Evolutionary conservation across 1,140 invertebrate species (phyloP).

Genomic region (Scaptomyza montana): DNA sequence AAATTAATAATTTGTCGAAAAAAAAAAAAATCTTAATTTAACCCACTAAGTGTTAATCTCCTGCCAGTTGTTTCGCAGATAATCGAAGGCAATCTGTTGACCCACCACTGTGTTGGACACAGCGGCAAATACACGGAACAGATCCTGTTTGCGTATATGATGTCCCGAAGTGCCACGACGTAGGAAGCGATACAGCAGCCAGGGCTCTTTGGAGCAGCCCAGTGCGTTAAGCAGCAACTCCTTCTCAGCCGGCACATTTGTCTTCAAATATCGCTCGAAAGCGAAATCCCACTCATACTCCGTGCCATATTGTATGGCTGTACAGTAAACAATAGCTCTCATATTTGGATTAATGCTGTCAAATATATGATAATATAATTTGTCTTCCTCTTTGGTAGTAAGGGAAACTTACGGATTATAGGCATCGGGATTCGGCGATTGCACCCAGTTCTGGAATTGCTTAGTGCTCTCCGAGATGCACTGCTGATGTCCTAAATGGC

Average conservation of each 20-base stretch:
- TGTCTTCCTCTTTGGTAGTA: neutral
- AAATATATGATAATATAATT: neutral
- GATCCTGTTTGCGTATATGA: constrained; percentile 92
- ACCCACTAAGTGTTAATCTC: constrained; percentile 88
- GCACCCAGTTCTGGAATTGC: constrained; percentile 89
- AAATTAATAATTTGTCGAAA: neutral
- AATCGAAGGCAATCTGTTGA: constrained; percentile 90
- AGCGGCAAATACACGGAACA: constrained; percentile 88
- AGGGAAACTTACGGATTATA: constrained; percentile 87
- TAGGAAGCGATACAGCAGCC: constrained; percentile 90
- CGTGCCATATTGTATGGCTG: constrained; percentile 91
- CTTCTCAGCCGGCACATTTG: constrained; percentile 91
- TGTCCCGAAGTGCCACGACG: constrained; percentile 89
- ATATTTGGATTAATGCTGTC: constrained; percentile 90
- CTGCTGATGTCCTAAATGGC: constrained; percentile 87
- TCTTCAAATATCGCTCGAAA: constrained; percentile 89
- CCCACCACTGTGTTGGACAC: constrained; percentile 89
- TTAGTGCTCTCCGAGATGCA: constrained; percentile 88
- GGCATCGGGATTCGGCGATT: constrained; percentile 87
- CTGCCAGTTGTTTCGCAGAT: constrained; percentile 89
- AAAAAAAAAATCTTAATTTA: too few relatives aligned
- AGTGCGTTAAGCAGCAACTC: constrained; percentile 90
- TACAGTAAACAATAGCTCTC: constrained; percentile 92
- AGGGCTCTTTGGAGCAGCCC: constrained; percentile 90
- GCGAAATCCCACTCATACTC: constrained; percentile 94